Base-by-base conservation (phyloP, 2,797 vertebrate genomes). In the Poeciliopsis gracilis region DNA sequence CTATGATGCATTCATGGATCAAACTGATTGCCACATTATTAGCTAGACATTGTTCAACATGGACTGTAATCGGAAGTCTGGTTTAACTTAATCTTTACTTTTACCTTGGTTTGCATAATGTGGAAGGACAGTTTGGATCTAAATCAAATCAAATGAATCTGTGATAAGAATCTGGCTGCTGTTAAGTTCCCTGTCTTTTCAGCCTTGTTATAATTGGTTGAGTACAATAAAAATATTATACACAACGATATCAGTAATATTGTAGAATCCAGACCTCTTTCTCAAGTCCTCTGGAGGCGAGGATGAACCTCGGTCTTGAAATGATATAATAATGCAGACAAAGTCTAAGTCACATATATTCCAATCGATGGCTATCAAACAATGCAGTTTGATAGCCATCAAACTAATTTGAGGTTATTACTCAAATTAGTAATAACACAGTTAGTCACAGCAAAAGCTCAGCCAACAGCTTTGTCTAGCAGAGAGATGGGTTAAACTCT, bases 1-100 rank as follows among this genome's bases (percentile, higher is more conserved):
- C 69, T 81, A 76, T 55, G 46, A 55, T 61, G 53, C 41, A 8
- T 45, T 61, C 75, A 8, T 45, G 67, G 73, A 75, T 77, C 78
- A 77, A 92, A 90, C 82, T 90, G 87, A 87, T 91, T 89, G 81
- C 70, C 47, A 23, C n/a, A n/a, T n/a, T 88, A 84, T 25, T 25
- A 25, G 69, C 84, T 82, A 79, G 82, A 75, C 33, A 73, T 77
- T 59, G 71, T 66, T 36, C 23, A 2, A 6, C 59, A 63, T n/a
- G 28, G 78, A 51, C 81, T 82, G 88, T 85, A 81, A 80, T 61
- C 82, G 77, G 43, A 55, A 67, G 81, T 78, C 75, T 84, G 79
- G 49, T 57, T 78, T 12, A 43, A 63, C 78, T 73, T 67, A 49
- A 72, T 53, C 71, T 87, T 84, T 79, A 76, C 63, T 53, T 83